These are phyloP conservation scores for Lycophotia porphyrea DNA, from an alignment of 2,888 invertebrate genomes.

Conservation along the genomic window DNA sequence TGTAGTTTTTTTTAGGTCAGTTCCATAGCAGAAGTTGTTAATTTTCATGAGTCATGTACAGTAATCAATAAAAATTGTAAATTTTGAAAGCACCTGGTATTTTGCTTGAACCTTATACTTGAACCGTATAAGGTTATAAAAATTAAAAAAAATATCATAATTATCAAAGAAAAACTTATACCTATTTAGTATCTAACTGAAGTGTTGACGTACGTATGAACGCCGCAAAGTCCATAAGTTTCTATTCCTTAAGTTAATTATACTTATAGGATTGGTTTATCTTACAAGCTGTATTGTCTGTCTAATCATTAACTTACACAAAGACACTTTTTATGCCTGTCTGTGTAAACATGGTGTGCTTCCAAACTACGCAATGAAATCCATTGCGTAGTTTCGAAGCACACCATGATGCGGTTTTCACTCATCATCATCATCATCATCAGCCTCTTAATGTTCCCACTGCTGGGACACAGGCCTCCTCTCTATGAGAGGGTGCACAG, in stretches of 20 bases:
- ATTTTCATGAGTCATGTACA: background rate
- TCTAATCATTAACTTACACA: background rate
- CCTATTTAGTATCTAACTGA: background rate
- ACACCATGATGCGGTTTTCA: background rate
- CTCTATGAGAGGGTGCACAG: too few relatives aligned
- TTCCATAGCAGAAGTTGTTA: background rate
- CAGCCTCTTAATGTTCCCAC: too few relatives aligned
- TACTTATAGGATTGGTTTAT: constrained; percentile 1
- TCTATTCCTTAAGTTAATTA: background rate
- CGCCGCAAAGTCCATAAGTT: background rate
- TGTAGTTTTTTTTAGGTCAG: background rate
- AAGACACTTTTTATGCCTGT: background rate
- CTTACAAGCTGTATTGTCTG: background rate
- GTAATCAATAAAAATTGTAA: background rate
- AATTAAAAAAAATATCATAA: background rate
- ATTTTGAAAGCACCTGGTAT: background rate
- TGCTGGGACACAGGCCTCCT: too few relatives aligned
- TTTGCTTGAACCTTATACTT: background rate
- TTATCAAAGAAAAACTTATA: background rate
- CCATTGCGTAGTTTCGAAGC: too few relatives aligned
- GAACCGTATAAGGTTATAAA: background rate
- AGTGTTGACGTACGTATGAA: background rate
- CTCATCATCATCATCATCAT: too few relatives aligned
- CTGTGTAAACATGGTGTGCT: background rate
- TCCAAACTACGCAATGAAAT: background rate